A percentile compares a stretch with the other conserved stretches of the same genome.
Conservation (phyloP, 2,888 invertebrate genomes). For the Brachyopa scutellaris region DNA sequence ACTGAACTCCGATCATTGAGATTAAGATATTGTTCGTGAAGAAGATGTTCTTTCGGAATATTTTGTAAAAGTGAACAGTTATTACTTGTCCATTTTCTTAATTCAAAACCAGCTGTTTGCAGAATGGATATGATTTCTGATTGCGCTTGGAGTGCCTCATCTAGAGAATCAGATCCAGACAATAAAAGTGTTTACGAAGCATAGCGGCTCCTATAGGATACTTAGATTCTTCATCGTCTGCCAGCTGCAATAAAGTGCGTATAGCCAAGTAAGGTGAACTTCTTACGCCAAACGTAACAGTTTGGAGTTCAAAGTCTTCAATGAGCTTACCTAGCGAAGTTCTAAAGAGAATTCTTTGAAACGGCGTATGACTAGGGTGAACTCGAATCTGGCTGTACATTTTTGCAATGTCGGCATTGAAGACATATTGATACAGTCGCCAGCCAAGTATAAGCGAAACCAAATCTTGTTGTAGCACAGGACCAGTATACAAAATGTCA, state of each 20-base stretch:
- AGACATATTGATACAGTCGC: too few species aligned
- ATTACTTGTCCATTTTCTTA: conserved; percentile 38
- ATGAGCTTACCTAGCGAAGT: too few species aligned
- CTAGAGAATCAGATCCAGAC: conserved; percentile 34
- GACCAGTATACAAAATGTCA: too few species aligned
- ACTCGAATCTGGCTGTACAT: too few species aligned
- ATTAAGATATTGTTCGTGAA: conserved; percentile 35
- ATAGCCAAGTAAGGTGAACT: conserved; percentile 52
- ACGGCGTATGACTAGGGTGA: too few species aligned
- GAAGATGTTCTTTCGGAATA: background rate
- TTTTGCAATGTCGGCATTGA: too few species aligned
- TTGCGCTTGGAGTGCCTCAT: conserved; percentile 17
- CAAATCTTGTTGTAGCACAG: too few species aligned
- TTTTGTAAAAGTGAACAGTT: background rate
- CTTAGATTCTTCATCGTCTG: conserved; percentile 14
- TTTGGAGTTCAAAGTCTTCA: too few species aligned
- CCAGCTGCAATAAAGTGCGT: conserved; percentile 36
- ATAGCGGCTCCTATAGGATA: conserved; percentile 18
- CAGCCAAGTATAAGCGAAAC: too few species aligned
- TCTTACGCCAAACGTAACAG: too few species aligned
- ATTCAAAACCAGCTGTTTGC: conserved; percentile 16
- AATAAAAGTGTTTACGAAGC: conserved; percentile 28
- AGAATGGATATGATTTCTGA: conserved; percentile 6
- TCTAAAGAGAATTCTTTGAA: too few species aligned
- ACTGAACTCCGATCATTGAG: conserved; percentile 32